phyloP scores from a whole-genome alignment of 64 coral and sea anemone species.

The Montipora cactus region DNA sequence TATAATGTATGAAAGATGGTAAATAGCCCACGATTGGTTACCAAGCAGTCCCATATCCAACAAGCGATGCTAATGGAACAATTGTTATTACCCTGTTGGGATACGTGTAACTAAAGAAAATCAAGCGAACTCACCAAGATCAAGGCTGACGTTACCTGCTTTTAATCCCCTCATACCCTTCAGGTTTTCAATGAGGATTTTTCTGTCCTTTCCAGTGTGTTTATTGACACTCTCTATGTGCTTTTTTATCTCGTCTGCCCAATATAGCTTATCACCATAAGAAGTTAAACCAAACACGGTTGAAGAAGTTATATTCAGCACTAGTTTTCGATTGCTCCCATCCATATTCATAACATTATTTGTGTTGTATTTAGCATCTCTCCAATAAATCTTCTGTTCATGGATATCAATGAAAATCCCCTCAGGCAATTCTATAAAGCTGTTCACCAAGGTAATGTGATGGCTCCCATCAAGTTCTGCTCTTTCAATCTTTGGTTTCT shows the following conservation, averaged over 20 bases:
- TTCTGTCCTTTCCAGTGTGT: constrained; percentile 25
- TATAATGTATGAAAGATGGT: too few relatives aligned
- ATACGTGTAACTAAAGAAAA: not conserved
- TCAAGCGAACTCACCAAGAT: constrained; percentile 16
- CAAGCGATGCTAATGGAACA: too few relatives aligned
- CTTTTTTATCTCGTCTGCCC: constrained; percentile 4
- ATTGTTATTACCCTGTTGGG: too few relatives aligned
- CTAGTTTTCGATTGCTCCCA: constrained; percentile 7
- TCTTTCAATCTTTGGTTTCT: too few relatives aligned
- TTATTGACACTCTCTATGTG: constrained; percentile 59
- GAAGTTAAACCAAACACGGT: too few relatives aligned
- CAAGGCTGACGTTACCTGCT: constrained; percentile 42
- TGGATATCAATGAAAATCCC: constrained; percentile 63
- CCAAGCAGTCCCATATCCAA: too few relatives aligned
- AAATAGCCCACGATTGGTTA: too few relatives aligned
- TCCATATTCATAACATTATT: constrained; percentile 61
- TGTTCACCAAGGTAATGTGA: constrained; percentile 64
- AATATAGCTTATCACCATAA: too few relatives aligned
- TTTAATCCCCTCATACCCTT: constrained; percentile 62
- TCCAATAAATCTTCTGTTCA: constrained; percentile 71
- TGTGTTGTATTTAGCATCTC: constrained; percentile 71
- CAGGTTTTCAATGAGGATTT: constrained; percentile 7
- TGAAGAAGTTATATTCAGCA: constrained; percentile 5
- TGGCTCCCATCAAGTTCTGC: too few relatives aligned
- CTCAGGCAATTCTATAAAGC: constrained; percentile 66